Percentiles rank a stretch among this genome's conserved stretches.
phyloP scores from a whole-genome alignment of 2,888 invertebrate species.

The Leucophenga maculata region DNA sequence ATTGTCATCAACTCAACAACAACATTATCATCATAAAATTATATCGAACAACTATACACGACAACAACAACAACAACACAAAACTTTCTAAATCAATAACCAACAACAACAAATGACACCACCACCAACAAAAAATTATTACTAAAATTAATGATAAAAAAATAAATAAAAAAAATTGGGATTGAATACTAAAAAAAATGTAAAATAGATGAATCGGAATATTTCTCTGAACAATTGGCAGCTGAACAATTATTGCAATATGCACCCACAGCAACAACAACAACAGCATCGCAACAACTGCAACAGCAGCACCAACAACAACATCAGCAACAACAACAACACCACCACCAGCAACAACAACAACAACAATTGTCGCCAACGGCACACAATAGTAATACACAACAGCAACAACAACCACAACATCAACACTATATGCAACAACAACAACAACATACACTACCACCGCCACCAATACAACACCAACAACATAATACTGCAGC shows the following conservation, averaged over 20 bases:
- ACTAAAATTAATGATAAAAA: conserved; percentile 6
- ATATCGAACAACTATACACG: conserved; percentile 8
- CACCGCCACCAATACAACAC: conserved; percentile 69
- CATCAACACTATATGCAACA: conserved; percentile 61
- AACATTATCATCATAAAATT: neutral
- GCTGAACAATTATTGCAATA: conserved; percentile 73
- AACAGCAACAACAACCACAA: conserved; percentile 49
- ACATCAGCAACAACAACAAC: conserved; percentile 47
- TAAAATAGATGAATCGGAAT: conserved; percentile 70
- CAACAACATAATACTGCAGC: conserved; percentile 72
- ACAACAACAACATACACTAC: conserved; percentile 67
- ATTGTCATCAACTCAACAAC: neutral
- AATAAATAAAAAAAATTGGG: conserved; percentile 22
- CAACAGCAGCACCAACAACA: conserved; percentile 57
- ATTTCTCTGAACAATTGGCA: conserved; percentile 73
- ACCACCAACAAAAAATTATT: conserved; percentile 34
- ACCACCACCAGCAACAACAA: conserved; percentile 55
- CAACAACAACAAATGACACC: conserved; percentile 32
- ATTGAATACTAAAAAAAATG: conserved; percentile 20
- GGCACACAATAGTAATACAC: conserved; percentile 33
- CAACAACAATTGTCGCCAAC: conserved; percentile 28
- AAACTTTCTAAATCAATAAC: neutral
- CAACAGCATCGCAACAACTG: conserved; percentile 44
- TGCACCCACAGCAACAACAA: conserved; percentile 64
- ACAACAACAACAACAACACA: conserved; percentile 7